A percentile compares a stretch with the other conserved stretches of the same genome.
These are phyloP conservation scores for Sphenopsis melanotis DNA, from an alignment of 2,797 vertebrate genomes.

Conservation along the genomic window DNA sequence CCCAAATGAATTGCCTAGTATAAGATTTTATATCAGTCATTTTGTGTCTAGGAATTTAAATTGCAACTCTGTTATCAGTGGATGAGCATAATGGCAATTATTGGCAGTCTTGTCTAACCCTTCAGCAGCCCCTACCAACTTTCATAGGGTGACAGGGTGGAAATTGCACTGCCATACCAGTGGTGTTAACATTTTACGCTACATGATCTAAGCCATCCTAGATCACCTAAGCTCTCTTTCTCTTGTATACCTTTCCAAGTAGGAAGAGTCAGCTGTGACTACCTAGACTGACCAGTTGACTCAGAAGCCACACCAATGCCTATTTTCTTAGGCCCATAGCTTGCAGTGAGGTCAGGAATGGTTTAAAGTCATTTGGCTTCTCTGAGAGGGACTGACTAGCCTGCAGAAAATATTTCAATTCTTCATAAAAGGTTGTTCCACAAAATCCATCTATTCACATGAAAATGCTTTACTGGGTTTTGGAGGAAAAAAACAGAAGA, in stretches of 20 bases:
- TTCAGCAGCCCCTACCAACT: neutral
- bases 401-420: neutral
- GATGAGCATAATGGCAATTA: neutral
- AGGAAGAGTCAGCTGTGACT: neutral
- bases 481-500: no score
- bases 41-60: neutral
- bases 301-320: rapidly evolving
- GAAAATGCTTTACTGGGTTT: neutral
- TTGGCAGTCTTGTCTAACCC: neutral
- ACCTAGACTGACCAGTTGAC: neutral
- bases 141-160: neutral
- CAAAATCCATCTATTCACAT: neutral
- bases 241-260: neutral
- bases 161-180: neutral
- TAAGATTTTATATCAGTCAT: neutral
- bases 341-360: neutral
- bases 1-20: neutral
- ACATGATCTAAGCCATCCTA: neutral
- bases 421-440: neutral
- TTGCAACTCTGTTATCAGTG: neutral
- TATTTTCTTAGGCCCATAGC: neutral
- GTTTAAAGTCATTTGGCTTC: neutral
- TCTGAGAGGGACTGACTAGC: neutral
- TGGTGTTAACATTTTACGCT: neutral
- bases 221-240: neutral